Base-by-base conservation (phyloP, 2,113 vertebrate species). In the Mungos mungo region DNA sequence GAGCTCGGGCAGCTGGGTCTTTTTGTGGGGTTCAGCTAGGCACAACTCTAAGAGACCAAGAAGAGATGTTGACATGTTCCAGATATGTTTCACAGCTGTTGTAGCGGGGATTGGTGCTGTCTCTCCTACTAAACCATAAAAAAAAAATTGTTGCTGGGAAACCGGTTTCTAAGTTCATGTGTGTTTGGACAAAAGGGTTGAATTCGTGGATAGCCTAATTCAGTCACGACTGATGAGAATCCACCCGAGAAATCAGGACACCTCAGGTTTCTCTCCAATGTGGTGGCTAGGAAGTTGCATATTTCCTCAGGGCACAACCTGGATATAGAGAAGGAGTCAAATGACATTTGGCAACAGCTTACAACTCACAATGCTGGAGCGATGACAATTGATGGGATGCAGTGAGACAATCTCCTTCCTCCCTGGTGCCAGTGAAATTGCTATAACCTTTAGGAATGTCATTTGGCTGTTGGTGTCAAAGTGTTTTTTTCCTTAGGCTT, bases 331-430 rank as follows among this genome's bases (percentile, higher is more conserved):
- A 92, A 60, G 52, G 38, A 96, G 54, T 80, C 87, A 66, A 60
- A 87, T 88, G 52, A 83, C 88, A 57, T 89, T 91, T 96, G 72
- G 38, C 60, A 88, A 90, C 16, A 15, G 54, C 81, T 96, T 86
- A 82, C 33, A 77, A 89, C 71, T 50, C 60, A 68, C 2, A 13
- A 25, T 25, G 72, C 81, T 23, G n/a, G 35, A 79, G 63, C 1
- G 0, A 52, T 5, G 84, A 47, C 16, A 66, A 88, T 54, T 29
- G 54, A 65, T 57, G 38, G 60, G 16, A 19, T 16, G 2, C 65
- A 71, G 33, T 38, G 52, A 77, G 72, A 47, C 72, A 35, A 60
- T 86, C 69, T 57, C 63, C 31, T 81, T 94, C 52, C 31, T 25
- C 14, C 14, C 12, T 27, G 33, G 57, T 60, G 71, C 47, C 38